Conservation (phyloP, 1,140 invertebrate species). For the Meloidogyne hapla region DNA sequence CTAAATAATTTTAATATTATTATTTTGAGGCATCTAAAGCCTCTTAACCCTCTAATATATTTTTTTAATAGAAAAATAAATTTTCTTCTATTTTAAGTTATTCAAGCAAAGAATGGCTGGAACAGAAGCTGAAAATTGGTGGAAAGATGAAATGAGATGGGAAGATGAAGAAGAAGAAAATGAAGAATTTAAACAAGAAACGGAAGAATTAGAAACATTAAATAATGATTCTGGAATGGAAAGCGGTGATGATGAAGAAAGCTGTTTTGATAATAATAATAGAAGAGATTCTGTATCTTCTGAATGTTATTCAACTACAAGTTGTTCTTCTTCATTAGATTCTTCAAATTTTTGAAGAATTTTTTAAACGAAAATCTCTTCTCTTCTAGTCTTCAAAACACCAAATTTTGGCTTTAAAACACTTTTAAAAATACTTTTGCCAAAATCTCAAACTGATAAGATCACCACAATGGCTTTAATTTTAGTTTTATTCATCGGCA, state of each 20-base stretch:
- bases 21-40: too few species aligned
- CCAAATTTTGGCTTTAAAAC: too few species aligned
- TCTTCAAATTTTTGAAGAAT: neutral
- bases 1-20: neutral
- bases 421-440: too few species aligned
- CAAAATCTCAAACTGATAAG: too few species aligned
- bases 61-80: too few species aligned
- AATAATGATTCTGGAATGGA: slow-evolving; percentile 23
- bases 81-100: neutral
- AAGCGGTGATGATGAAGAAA: slow-evolving; percentile 15
- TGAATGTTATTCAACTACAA: neutral
- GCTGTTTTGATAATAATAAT: neutral
- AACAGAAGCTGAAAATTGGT: slow-evolving; percentile 56
- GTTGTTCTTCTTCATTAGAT: neutral
- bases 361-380: neutral
- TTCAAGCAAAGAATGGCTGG: slow-evolving; percentile 43
- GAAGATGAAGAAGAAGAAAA: slow-evolving; percentile 31
- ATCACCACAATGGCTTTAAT: too few species aligned
- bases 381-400: too few species aligned
- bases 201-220: neutral
- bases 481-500: too few species aligned
- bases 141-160: slow-evolving; percentile 51
- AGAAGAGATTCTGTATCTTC: neutral
- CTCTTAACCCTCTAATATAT: too few species aligned
- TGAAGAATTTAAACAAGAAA: too few species aligned